Evolutionary conservation across 2,797 vertebrate species (phyloP).

Genomic region (Cyprinella venusta): DNA sequence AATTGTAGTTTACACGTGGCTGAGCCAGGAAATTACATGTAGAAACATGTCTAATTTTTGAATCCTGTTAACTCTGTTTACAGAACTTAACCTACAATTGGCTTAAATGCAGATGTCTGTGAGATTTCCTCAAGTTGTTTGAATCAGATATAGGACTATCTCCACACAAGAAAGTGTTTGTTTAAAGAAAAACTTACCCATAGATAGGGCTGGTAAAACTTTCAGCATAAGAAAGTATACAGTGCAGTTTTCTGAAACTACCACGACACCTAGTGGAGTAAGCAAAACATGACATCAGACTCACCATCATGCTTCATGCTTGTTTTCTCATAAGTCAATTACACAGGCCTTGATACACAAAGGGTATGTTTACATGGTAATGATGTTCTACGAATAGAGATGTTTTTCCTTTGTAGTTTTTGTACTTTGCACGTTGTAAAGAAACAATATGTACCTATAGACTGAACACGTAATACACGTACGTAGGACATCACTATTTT

Average conservation of each 20-base stretch:
- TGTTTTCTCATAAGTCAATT: background rate
- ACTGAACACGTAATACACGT: too few species aligned
- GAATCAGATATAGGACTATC: background rate
- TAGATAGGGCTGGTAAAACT: constrained; percentile 84
- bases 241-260: constrained; percentile 80
- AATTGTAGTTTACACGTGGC: background rate
- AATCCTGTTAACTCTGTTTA: background rate
- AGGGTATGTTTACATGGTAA: too few species aligned
- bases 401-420: too few species aligned
- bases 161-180: background rate
- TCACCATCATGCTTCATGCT: background rate
- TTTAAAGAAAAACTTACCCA: constrained; percentile 77
- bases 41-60: background rate
- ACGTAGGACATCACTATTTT: too few species aligned
- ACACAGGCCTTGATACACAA: background rate
- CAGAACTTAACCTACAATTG: background rate
- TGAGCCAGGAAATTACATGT: background rate
- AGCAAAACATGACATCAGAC: background rate
- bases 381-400: too few species aligned
- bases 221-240: constrained; percentile 83
- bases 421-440: too few species aligned
- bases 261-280: constrained; percentile 79
- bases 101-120: background rate
- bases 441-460: too few species aligned
- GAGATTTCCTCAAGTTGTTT: background rate